phyloP scores from a whole-genome alignment of 2,888 invertebrate species.

The Cecidostiba fungosa region DNA sequence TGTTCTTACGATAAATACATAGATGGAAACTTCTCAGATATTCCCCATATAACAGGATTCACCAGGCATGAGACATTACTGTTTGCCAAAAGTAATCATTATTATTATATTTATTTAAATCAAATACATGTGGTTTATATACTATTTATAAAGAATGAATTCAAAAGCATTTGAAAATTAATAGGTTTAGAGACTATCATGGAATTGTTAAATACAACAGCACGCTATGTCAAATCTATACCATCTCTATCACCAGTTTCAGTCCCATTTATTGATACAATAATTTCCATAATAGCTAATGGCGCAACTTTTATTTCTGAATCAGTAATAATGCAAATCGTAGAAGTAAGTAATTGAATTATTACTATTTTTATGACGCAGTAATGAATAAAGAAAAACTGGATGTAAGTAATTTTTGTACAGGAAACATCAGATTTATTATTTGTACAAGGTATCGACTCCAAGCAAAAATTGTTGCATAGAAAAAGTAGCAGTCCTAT shows the following conservation, averaged over 20 bases:
- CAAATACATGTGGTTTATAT: background rate
- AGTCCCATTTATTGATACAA: conserved; percentile 30
- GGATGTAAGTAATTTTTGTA: background rate
- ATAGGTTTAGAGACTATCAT: conserved; percentile 19
- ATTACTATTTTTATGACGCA: background rate
- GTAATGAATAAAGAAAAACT: no score
- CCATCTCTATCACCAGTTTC: conserved; percentile 3
- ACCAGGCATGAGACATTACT: conserved; percentile 70
- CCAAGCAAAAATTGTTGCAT: background rate
- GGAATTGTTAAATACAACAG: conserved; percentile 15
- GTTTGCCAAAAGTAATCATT: conserved; percentile 64
- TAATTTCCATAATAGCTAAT: conserved; percentile 9
- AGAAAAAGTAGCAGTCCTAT: conserved; percentile 52
- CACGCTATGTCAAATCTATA: background rate
- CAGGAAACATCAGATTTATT: background rate
- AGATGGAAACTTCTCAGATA: conserved; percentile 80
- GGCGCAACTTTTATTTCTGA: background rate
- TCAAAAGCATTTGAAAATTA: background rate
- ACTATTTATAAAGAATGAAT: background rate
- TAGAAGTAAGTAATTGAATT: background rate
- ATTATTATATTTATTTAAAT: background rate
- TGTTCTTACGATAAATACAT: conserved; percentile 79
- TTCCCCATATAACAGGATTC: conserved; percentile 82
- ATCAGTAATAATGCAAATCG: background rate
- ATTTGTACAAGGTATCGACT: background rate